Evolutionary conservation across 2,888 invertebrate species (phyloP).

Genomic region (Phengaris arion): DNA sequence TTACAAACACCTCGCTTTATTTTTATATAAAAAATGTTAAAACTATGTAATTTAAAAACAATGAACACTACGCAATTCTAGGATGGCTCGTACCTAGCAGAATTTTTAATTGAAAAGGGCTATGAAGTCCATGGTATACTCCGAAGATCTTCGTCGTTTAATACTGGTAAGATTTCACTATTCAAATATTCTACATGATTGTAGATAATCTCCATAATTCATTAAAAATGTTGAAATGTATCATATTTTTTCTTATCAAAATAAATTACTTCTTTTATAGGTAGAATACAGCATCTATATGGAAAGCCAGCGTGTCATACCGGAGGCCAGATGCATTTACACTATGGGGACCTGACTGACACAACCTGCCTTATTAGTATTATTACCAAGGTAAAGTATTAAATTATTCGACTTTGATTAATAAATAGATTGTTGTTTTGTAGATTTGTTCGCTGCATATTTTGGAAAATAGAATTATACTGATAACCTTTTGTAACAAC

Average conservation of each 20-base stretch:
- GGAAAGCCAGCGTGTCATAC: slow-evolving; percentile 92
- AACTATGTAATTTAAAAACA: neutral
- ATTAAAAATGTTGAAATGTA: too few relatives aligned
- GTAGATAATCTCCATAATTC: neutral
- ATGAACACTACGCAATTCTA: slow-evolving; percentile 51
- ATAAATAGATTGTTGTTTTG: too few relatives aligned
- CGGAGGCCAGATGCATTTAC: slow-evolving; percentile 94
- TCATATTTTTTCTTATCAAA: too few relatives aligned
- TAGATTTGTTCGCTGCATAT: too few relatives aligned
- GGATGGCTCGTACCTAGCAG: slow-evolving; percentile 99
- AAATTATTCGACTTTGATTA: too few relatives aligned
- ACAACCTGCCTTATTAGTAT: slow-evolving; percentile 87
- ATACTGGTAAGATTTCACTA: slow-evolving; percentile 80
- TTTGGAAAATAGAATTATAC: too few relatives aligned
- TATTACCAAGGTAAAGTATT: slow-evolving; percentile 59
- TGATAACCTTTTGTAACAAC: too few relatives aligned
- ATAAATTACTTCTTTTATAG: slow-evolving; percentile 27
- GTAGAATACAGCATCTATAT: slow-evolving; percentile 97
- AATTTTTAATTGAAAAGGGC: slow-evolving; percentile 93
- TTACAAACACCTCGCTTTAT: slow-evolving; percentile 27
- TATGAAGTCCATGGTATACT: slow-evolving; percentile 98
- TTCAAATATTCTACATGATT: neutral
- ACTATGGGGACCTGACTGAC: slow-evolving; percentile 99
- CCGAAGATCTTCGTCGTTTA: slow-evolving; percentile 96
- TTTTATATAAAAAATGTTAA: neutral